Conservation (phyloP, 2,888 invertebrate species). For the Monochamus alternatus region DNA sequence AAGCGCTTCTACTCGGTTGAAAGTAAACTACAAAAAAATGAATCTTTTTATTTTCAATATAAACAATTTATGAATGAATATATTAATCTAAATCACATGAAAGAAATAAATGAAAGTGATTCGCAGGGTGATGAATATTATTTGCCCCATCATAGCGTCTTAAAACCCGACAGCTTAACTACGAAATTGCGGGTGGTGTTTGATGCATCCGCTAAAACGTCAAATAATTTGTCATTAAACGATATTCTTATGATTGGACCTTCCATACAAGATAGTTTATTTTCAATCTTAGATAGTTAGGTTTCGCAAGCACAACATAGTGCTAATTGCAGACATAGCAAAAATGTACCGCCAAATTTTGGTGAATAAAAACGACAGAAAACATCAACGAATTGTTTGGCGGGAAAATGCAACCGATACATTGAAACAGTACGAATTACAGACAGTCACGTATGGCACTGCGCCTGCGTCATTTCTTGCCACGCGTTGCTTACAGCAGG, state of each 20-base stretch:
- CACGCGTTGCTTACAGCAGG: constrained; percentile 50
- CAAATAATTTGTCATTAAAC: neutral
- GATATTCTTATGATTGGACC: neutral
- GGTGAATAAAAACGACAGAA: neutral
- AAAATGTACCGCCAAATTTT: constrained; percentile 14
- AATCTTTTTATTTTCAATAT: neutral
- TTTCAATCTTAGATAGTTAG: neutral
- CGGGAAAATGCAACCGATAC: neutral
- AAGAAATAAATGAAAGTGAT: neutral
- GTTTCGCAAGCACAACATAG: neutral
- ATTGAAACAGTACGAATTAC: neutral
- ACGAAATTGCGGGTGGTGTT: constrained; percentile 45
- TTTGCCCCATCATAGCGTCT: constrained; percentile 41
- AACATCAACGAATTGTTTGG: constrained; percentile 9
- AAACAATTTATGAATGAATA: constrained; percentile 21
- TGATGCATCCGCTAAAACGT: constrained; percentile 36
- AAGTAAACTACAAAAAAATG: constrained; percentile 11
- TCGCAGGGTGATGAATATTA: constrained; percentile 1
- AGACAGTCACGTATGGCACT: constrained; percentile 14
- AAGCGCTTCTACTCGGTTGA: constrained; percentile 38
- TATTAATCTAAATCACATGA: constrained; percentile 10
- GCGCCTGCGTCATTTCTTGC: constrained; percentile 56
- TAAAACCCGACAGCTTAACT: constrained; percentile 32
- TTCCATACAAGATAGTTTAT: neutral
- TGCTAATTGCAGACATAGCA: neutral